These are phyloP conservation scores for Drosophila eugracilis DNA, from an alignment of 1,140 invertebrate genomes.

Conservation along the genomic window DNA sequence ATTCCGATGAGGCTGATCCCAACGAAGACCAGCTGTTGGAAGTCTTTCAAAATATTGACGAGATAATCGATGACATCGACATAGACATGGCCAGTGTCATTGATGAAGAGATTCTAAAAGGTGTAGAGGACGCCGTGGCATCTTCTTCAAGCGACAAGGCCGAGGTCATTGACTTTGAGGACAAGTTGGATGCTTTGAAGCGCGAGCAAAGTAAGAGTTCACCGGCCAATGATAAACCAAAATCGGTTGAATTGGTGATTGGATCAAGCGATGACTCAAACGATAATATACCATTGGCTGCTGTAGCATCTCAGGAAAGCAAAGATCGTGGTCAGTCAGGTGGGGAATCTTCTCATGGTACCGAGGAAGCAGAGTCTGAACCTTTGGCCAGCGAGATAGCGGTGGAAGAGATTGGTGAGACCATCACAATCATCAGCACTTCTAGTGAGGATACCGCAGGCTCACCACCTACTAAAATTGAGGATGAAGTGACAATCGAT, in stretches of 20 bases:
- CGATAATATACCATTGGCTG: constrained; percentile 72
- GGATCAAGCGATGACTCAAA: constrained; percentile 77
- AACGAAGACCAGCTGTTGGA: constrained; percentile 77
- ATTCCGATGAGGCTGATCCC: constrained; percentile 57
- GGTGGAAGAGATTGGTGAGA: constrained; percentile 54
- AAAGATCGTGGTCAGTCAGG: constrained; percentile 42
- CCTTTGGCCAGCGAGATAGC: constrained; percentile 54
- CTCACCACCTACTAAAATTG: constrained; percentile 13
- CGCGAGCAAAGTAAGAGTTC: constrained; percentile 38
- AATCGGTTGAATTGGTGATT: constrained; percentile 57
- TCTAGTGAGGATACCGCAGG: constrained; percentile 62
- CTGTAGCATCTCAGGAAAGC: constrained; percentile 64
- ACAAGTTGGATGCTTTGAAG: constrained; percentile 59
- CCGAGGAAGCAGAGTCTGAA: constrained; percentile 19
- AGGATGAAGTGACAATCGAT: constrained; percentile 17
- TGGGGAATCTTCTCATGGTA: constrained; percentile 5
- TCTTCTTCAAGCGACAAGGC: constrained; percentile 35
- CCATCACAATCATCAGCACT: constrained; percentile 64
- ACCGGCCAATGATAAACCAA: constrained; percentile 25
- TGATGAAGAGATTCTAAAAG: constrained; percentile 73
- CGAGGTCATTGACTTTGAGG: constrained; percentile 62
- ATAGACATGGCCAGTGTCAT: constrained; percentile 75
- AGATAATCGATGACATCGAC: constrained; percentile 79
- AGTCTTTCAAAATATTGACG: constrained; percentile 75
- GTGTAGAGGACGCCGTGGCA: constrained; percentile 58